Percentiles rank a stretch among this genome's conserved stretches.
Evolutionary conservation across 1,140 invertebrate species (phyloP).

Genomic region (Eciton burchellii): DNA sequence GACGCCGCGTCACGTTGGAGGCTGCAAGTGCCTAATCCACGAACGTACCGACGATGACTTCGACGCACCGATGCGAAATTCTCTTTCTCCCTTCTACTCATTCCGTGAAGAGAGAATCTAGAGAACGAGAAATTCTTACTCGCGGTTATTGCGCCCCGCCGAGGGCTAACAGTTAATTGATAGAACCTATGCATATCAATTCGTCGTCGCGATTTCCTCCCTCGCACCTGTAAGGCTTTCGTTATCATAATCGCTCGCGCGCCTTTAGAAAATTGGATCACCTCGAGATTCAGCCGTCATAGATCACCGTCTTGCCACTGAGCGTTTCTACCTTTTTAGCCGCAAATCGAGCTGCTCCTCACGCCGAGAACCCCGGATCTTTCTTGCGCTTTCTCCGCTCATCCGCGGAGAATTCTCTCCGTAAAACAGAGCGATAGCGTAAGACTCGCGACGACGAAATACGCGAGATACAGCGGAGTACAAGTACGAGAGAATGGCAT

Average conservation of each 20-base stretch:
- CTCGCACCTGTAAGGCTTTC: slow-evolving; percentile 31
- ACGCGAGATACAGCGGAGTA: slow-evolving; percentile 68
- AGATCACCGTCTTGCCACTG: not conserved
- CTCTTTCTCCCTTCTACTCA: not conserved
- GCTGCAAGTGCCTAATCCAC: slow-evolving; percentile 20
- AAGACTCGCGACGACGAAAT: slow-evolving; percentile 60
- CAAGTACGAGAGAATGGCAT: slow-evolving; percentile 41
- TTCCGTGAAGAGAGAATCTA: not conserved
- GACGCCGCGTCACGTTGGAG: slow-evolving; percentile 23
- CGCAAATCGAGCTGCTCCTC: slow-evolving; percentile 5
- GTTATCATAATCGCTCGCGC: slow-evolving; percentile 35
- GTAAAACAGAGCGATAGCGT: slow-evolving; percentile 6
- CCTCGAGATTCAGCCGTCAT: slow-evolving; percentile 2
- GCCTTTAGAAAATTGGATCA: slow-evolving; percentile 38
- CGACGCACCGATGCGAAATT: not conserved
- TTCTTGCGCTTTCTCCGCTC: not conserved
- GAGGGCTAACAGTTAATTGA: not conserved
- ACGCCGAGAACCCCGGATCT: not conserved
- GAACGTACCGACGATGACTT: not conserved
- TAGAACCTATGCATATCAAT: not conserved
- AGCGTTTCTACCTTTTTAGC: not conserved
- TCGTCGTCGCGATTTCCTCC: not conserved
- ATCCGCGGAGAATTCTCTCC: not conserved
- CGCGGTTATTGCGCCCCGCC: not conserved
- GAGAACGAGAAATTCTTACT: too few relatives aligned